Percentiles rank a stretch among this genome's conserved stretches.
phyloP scores from a whole-genome alignment of 2,113 vertebrate genomes.

The Gallinago paraguaiae region DNA sequence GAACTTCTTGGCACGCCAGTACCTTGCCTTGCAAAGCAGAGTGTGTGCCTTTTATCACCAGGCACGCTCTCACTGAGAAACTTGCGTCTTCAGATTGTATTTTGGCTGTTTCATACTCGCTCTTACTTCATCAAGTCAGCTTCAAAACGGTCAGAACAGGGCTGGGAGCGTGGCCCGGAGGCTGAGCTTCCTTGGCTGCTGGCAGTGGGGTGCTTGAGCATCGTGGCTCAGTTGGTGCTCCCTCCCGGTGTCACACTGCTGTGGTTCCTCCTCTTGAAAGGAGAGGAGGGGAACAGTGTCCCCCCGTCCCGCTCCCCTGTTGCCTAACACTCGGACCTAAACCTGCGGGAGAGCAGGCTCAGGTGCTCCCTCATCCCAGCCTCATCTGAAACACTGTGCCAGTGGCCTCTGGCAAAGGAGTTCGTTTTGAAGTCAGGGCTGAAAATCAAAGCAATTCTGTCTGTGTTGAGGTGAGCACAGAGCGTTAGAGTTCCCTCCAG shows the following conservation, averaged over 20 bases:
- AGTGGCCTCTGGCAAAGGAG: not conserved
- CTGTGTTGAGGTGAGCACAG: rapidly evolving
- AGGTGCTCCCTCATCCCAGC: not conserved
- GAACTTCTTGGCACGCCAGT: not conserved
- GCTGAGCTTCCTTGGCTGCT: not conserved
- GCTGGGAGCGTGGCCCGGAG: not conserved
- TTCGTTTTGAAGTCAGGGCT: not conserved
- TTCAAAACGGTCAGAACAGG: not conserved
- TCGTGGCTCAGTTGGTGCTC: rapidly evolving
- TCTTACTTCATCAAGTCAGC: not conserved
- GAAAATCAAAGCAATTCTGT: not conserved
- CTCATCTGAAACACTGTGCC: not conserved
- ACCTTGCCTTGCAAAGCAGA: not conserved
- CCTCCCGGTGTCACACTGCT: rapidly evolving
- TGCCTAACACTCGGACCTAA: not conserved
- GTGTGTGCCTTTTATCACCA: not conserved
- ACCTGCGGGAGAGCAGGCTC: not conserved
- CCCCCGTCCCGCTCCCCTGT: not conserved
- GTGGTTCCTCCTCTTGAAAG: not conserved
- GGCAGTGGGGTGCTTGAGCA: not conserved
- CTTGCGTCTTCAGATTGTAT: rapidly evolving
- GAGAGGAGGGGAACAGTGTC: not conserved
- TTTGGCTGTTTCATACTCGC: not conserved
- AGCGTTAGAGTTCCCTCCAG: not conserved
- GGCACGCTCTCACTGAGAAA: not conserved